Evolutionary conservation across 2,797 vertebrate species (phyloP).

Genomic region (Phylloscopus collybita): DNA sequence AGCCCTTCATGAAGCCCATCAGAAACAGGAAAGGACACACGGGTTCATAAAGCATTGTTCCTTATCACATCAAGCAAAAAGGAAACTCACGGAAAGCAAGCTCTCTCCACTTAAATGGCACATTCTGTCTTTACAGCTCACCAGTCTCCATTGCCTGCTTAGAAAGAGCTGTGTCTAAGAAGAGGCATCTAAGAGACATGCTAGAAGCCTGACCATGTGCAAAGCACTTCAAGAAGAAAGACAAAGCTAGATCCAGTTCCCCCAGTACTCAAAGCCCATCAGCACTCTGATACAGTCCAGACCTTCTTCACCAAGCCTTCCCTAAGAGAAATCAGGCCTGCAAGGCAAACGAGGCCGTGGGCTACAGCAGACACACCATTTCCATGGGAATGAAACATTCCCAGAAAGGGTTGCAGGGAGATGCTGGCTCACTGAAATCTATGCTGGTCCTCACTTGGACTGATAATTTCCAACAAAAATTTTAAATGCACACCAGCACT

Average conservation of each 20-base stretch:
- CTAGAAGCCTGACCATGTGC: not conserved
- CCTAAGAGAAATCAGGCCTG: not conserved
- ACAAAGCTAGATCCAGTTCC: not conserved
- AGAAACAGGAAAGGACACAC: not conserved
- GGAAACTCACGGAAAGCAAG: not conserved
- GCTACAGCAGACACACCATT: not conserved
- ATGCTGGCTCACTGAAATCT: not conserved
- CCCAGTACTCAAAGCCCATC: not conserved
- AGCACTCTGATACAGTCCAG: not conserved
- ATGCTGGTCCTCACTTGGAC: fast-evolving
- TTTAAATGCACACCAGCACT: not conserved
- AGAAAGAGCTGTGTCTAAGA: not conserved
- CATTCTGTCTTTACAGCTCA: not conserved
- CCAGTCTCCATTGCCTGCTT: not conserved
- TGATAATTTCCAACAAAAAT: not conserved
- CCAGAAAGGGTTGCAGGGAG: not conserved
- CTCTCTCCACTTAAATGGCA: not conserved
- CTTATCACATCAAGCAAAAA: not conserved
- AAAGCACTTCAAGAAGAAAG: not conserved
- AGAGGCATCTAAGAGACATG: not conserved
- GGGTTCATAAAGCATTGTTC: not conserved
- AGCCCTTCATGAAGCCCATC: not conserved
- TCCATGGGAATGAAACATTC: not conserved
- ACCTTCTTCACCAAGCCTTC: too few species aligned
- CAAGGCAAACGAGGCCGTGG: not conserved